Evolutionary conservation across 2,888 invertebrate species (phyloP).

Genomic region (Catocala sponsa): DNA sequence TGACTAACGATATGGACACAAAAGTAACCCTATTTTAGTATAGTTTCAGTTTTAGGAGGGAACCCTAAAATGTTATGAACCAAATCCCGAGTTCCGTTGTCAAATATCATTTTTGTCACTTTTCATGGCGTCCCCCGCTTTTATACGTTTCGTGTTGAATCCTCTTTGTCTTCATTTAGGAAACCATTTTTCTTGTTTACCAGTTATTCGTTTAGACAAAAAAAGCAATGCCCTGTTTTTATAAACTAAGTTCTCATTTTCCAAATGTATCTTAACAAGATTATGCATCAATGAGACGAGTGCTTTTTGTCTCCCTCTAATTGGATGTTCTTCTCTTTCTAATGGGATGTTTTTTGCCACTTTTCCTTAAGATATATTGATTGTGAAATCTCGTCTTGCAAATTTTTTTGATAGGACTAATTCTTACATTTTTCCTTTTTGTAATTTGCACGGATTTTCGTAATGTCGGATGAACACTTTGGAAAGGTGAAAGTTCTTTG

Average conservation of each 20-base stretch:
- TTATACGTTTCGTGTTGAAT: conserved; percentile 58
- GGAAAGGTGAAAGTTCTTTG: background rate
- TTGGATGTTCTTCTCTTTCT: conserved; percentile 11
- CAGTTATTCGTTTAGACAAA: conserved; percentile 61
- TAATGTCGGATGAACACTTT: background rate
- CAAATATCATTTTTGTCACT: conserved; percentile 72
- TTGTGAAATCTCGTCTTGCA: conserved; percentile 22
- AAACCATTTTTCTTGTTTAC: conserved; percentile 77
- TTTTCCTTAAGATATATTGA: conserved; percentile 28
- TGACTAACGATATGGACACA: too few relatives aligned
- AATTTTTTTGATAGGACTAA: conserved; percentile 6
- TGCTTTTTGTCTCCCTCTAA: conserved; percentile 7
- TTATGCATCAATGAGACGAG: conserved; percentile 39
- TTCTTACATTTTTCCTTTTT: background rate
- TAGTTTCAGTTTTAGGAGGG: too few relatives aligned
- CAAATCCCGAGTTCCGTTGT: conserved; percentile 50
- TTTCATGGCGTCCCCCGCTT: conserved; percentile 53
- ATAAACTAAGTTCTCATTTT: conserved; percentile 52
- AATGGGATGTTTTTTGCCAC: conserved; percentile 21
- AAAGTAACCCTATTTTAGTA: too few relatives aligned
- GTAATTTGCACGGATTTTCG: background rate
- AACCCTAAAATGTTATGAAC: conserved; percentile 34
- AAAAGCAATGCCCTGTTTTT: conserved; percentile 45
- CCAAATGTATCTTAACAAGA: conserved; percentile 52
- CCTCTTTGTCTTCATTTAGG: conserved; percentile 78